Percentiles rank a stretch among this genome's conserved stretches.
Evolutionary conservation across 2,797 vertebrate species (phyloP).

Genomic region (Rhabdomys pumilio): DNA sequence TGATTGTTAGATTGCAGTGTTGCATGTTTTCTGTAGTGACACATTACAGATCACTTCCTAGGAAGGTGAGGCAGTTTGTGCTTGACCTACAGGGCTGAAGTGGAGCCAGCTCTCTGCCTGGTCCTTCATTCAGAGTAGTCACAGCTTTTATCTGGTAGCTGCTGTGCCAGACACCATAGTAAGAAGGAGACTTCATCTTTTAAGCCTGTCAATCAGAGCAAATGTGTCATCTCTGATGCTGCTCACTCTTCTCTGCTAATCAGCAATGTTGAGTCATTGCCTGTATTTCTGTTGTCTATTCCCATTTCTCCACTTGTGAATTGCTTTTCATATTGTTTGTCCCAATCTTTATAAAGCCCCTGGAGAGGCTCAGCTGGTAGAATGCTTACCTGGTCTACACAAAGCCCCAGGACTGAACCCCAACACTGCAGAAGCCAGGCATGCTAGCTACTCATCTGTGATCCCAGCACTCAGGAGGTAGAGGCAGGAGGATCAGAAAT

Average conservation of each 20-base stretch:
- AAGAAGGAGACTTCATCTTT: not conserved
- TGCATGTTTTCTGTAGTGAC: not conserved
- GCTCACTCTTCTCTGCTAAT: not conserved
- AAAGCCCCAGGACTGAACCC: not conserved
- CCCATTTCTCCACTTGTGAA: constrained; percentile 5
- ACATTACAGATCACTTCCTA: not conserved
- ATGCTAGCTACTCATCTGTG: not conserved
- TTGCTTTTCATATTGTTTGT: constrained; percentile 1
- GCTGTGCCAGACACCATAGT: not conserved
- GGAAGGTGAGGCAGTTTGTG: not conserved
- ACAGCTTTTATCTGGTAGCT: not conserved
- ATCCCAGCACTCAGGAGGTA: not conserved
- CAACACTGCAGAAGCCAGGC: not conserved
- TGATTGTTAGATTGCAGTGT: not conserved
- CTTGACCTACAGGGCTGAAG: not conserved
- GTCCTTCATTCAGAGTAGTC: not conserved
- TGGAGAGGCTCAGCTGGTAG: not conserved
- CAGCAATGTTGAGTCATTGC: not conserved
- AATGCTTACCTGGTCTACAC: not conserved
- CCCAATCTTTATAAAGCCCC: not conserved
- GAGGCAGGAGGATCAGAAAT: not conserved
- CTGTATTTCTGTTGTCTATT: not conserved
- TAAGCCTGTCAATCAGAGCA: not conserved
- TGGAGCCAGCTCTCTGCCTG: not conserved
- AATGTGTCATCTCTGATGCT: not conserved